Percentiles rank a stretch among this genome's conserved stretches.
Conservation (phyloP, 2,113 vertebrate species). For the Atractosteus spatula region DNA sequence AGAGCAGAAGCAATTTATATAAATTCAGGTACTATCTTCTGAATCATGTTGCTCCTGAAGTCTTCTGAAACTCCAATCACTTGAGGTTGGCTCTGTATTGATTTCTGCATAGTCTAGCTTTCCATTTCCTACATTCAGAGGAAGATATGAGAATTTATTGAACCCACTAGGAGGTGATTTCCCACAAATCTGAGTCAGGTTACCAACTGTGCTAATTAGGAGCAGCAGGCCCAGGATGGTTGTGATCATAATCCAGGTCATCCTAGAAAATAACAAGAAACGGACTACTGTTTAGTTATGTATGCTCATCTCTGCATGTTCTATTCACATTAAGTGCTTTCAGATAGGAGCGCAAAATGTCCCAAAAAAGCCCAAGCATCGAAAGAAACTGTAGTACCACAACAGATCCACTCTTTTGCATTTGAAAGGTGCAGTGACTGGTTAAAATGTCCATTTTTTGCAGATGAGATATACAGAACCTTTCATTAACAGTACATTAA, state of each 20-base stretch:
- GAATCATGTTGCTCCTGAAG: not conserved
- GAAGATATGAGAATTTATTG: constrained; percentile 56
- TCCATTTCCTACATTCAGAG: constrained; percentile 43
- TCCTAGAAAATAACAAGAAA: constrained; percentile 43
- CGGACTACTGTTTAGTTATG: not conserved
- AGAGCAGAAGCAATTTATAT: too few species aligned
- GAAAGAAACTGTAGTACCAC: constrained; percentile 43
- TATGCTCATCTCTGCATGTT: not conserved
- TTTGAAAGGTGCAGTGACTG: constrained; percentile 37
- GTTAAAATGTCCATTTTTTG: constrained; percentile 27
- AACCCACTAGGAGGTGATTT: not conserved
- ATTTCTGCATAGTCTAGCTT: not conserved
- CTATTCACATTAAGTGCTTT: not conserved
- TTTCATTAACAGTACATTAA: not conserved
- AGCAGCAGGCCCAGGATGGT: constrained; percentile 40
- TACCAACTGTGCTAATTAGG: constrained; percentile 47
- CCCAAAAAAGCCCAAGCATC: not conserved
- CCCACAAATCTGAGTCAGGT: constrained; percentile 38
- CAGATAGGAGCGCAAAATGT: constrained; percentile 26
- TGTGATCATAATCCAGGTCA: constrained; percentile 54
- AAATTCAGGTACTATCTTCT: too few species aligned
- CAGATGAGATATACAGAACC: not conserved
- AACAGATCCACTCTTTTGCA: constrained; percentile 42
- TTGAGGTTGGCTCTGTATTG: not conserved
- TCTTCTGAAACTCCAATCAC: not conserved